A percentile compares a stretch with the other conserved stretches of the same genome.
Conservation (phyloP, 2,113 vertebrate genomes). For the Ptilonorhynchus violaceus region DNA sequence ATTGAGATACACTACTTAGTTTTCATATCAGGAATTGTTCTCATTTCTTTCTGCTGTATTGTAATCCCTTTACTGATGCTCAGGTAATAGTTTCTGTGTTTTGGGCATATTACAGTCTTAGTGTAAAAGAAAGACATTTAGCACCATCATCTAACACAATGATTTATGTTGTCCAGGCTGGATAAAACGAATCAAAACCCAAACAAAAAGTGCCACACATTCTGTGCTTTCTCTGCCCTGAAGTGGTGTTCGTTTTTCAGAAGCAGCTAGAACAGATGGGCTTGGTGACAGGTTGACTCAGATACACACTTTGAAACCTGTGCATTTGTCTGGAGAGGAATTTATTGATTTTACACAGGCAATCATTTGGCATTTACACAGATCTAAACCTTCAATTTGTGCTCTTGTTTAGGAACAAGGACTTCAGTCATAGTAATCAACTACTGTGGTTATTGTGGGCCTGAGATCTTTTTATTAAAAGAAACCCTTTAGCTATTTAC, state of each 20-base stretch:
- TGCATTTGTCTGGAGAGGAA: not conserved
- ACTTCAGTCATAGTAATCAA: not conserved
- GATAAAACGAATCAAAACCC: not conserved
- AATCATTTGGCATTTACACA: not conserved
- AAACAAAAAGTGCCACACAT: not conserved
- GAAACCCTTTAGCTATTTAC: not conserved
- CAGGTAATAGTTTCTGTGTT: not conserved
- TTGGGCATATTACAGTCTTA: not conserved
- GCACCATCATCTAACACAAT: not conserved
- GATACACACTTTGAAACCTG: not conserved
- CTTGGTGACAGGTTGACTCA: not conserved
- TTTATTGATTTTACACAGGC: not conserved
- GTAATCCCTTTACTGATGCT: not conserved
- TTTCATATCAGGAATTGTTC: not conserved
- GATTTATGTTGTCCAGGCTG: not conserved
- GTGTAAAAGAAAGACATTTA: not conserved
- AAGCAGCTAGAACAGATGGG: not conserved
- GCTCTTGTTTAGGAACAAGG: not conserved
- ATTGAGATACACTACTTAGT: not conserved
- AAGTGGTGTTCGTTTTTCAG: not conserved
- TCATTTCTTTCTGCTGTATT: not conserved
- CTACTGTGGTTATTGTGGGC: not conserved
- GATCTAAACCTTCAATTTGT: not conserved
- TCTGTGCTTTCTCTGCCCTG: not conserved
- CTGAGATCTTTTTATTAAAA: not conserved